Conservation (phyloP, 2,113 vertebrate genomes). For the Chloropsis cyanopogon region DNA sequence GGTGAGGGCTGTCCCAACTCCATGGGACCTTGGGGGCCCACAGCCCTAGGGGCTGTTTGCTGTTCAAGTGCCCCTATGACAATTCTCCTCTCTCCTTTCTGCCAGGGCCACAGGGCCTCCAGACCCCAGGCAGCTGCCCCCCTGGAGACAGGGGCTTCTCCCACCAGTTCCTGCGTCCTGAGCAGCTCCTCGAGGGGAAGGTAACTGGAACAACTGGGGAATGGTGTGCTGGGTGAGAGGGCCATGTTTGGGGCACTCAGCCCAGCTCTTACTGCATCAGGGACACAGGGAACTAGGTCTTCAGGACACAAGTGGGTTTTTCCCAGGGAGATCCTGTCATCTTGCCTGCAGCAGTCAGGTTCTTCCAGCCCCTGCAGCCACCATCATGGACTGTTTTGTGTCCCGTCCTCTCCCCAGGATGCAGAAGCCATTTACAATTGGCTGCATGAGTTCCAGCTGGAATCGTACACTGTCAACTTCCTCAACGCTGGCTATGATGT, state of each 20-base stretch:
- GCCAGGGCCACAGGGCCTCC: conserved; percentile 64
- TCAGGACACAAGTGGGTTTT: background rate
- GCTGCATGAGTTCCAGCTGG: conserved; percentile 93
- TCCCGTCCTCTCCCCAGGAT: conserved; percentile 69
- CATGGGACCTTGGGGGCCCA: background rate
- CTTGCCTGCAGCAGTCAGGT: background rate
- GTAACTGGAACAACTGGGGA: conserved; percentile 51
- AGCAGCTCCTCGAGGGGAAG: conserved; percentile 91
- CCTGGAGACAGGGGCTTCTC: conserved; percentile 79
- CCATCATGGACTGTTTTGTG: background rate
- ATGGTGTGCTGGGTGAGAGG: background rate
- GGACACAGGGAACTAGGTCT: background rate
- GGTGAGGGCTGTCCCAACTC: conserved; percentile 58
- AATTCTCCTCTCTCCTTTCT: background rate
- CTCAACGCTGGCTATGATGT: conserved; percentile 89
- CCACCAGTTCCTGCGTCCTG: conserved; percentile 83
- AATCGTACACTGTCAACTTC: conserved; percentile 88
- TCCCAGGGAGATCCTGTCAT: background rate
- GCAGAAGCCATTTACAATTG: conserved; percentile 93
- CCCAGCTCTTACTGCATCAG: background rate
- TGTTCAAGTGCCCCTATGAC: background rate
- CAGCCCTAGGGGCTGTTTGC: rapidly evolving
- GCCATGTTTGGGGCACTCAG: background rate
- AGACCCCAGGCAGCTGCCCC: conserved; percentile 68
- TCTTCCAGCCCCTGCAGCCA: background rate